Evolutionary conservation across 2,797 vertebrate genomes (phyloP).

Genomic region (Lithobates pipiens): DNA sequence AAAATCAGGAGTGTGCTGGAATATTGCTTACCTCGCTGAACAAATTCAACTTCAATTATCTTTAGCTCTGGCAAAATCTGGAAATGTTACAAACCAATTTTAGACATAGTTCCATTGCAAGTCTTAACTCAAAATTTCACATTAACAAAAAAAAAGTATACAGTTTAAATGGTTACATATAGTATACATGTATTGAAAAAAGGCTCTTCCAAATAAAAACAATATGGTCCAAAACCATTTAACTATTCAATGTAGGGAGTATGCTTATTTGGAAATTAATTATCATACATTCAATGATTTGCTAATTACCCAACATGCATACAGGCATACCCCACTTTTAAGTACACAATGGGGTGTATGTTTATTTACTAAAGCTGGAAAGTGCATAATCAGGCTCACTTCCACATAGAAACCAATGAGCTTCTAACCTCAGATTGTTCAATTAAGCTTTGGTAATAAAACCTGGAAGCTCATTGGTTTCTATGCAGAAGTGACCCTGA

Average conservation of each 20-base stretch:
- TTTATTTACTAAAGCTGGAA: too few relatives aligned
- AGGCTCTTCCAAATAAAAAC: too few relatives aligned
- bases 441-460: too few relatives aligned
- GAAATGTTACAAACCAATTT: neutral
- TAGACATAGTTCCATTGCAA: neutral
- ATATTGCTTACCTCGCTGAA: conserved; percentile 6
- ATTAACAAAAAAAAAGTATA: neutral
- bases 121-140: neutral
- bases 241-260: too few relatives aligned
- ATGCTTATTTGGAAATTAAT: neutral
- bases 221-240: neutral
- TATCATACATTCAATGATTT: neutral
- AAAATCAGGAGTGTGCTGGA: conserved; percentile 6
- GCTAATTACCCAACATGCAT: neutral
- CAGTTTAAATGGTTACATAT: neutral
- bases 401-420: too few relatives aligned
- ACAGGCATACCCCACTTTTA: too few relatives aligned
- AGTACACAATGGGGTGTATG: too few relatives aligned
- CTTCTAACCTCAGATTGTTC: too few relatives aligned
- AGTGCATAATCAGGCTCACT: too few relatives aligned
- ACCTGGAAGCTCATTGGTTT: too few relatives aligned
- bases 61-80: neutral
- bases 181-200: neutral
- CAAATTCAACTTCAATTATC: conserved; percentile 9
- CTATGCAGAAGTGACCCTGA: too few relatives aligned